phyloP scores from a whole-genome alignment of 30 jellyfish, hydroid and myxozoan species.

The Pelagia noctiluca region DNA sequence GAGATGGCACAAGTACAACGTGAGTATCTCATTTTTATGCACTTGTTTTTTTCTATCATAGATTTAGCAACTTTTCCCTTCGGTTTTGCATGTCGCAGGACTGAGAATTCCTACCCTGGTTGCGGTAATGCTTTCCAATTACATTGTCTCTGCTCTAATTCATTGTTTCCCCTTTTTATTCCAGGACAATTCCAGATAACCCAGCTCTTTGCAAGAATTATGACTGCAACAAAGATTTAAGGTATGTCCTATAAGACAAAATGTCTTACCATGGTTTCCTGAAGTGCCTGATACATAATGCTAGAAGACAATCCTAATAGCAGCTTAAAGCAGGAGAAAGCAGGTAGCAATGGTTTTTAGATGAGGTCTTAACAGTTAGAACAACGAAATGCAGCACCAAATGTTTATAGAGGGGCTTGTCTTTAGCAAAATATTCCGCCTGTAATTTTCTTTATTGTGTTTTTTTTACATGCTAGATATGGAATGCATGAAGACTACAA shows the following conservation, averaged over 20 bases:
- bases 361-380: background rate
- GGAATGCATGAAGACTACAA: constrained; percentile 96
- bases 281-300: too few relatives aligned
- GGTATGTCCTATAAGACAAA: constrained; percentile 66
- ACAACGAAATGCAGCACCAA: background rate
- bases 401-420: background rate
- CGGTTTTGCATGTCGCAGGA: background rate
- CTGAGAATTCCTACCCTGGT: background rate
- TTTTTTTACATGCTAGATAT: constrained; percentile 60
- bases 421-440: background rate
- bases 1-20: constrained; percentile 92
- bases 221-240: constrained; percentile 89
- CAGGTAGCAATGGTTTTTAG: background rate
- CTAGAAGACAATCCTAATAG: background rate
- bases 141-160: too few relatives aligned
- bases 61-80: background rate
- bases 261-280: too few relatives aligned
- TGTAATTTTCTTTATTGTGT: background rate
- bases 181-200: constrained; percentile 89
- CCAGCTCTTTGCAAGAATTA: constrained; percentile 72
- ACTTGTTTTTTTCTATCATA: background rate
- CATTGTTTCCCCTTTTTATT: constrained; percentile 2
- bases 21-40: constrained; percentile 9
- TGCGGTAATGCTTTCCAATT: too few relatives aligned
- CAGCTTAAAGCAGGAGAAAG: background rate